Conservation (phyloP, 1,140 invertebrate genomes). For the Onthophagus taurus region DNA sequence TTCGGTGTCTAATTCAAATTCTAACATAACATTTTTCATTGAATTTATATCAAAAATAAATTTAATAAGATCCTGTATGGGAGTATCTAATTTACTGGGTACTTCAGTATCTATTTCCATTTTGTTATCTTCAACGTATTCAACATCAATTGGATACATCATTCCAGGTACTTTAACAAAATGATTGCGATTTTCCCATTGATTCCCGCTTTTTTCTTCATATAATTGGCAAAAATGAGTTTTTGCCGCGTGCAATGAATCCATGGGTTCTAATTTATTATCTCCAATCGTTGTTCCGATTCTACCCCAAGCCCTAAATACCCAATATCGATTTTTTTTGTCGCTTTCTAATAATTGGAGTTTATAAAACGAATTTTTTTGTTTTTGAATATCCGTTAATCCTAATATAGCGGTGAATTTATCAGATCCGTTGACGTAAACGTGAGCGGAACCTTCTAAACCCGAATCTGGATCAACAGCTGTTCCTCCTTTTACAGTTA, state of each 20-base stretch:
- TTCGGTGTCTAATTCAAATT: constrained; percentile 92
- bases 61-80: constrained; percentile 75
- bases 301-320: constrained; percentile 77
- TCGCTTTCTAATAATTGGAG: constrained; percentile 82
- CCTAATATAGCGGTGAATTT: constrained; percentile 75
- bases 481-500: constrained; percentile 78
- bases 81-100: constrained; percentile 59
- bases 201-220: constrained; percentile 78
- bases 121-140: constrained; percentile 57
- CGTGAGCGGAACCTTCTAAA: constrained; percentile 70
- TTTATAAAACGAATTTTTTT: constrained; percentile 94
- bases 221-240: constrained; percentile 58
- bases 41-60: constrained; percentile 84
- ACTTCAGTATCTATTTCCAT: constrained; percentile 34
- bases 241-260: constrained; percentile 49
- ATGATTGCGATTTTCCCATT: constrained; percentile 54
- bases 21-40: constrained; percentile 88
- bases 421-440: constrained; percentile 52
- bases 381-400: constrained; percentile 72
- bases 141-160: constrained; percentile 86
- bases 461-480: constrained; percentile 86
- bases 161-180: constrained; percentile 74
- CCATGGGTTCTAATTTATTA: constrained; percentile 59
- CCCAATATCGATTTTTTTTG: constrained; percentile 35
- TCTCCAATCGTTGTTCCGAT: constrained; percentile 89